These are phyloP conservation scores for Nomada ferruginata DNA, from an alignment of 2,888 invertebrate species.

Conservation along the genomic window DNA sequence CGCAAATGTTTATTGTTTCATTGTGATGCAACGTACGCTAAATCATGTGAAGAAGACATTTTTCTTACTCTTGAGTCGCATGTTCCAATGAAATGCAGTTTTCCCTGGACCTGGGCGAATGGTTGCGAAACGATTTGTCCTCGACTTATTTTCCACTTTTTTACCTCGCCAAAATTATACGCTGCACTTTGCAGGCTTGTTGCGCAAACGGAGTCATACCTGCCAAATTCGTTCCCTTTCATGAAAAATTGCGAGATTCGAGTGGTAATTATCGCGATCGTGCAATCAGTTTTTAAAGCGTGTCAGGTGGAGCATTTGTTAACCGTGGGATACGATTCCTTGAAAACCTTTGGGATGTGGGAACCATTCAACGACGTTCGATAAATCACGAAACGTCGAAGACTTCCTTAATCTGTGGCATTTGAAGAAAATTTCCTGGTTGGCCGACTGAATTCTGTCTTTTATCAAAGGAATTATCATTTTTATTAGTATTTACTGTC, in stretches of 20 bases:
- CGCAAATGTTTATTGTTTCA: not conserved
- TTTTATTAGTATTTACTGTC: too few species aligned
- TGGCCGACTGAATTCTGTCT: not conserved
- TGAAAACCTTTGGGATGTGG: not conserved
- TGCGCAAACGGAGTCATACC: not conserved
- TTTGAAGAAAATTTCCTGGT: not conserved
- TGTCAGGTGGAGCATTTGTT: not conserved
- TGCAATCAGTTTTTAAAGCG: too few species aligned
- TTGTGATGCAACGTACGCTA: too few species aligned
- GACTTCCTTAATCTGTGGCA: not conserved
- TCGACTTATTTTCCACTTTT: not conserved
- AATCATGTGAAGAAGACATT: too few species aligned
- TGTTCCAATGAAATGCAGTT: not conserved
- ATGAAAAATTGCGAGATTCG: too few species aligned
- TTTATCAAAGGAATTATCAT: not conserved
- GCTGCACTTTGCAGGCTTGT: not conserved
- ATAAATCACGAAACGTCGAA: not conserved
- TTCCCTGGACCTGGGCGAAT: not conserved
- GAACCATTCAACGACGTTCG: not conserved
- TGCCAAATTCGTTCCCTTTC: not conserved
- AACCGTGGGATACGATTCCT: not conserved
- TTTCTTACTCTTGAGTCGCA: too few species aligned
- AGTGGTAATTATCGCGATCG: too few species aligned
- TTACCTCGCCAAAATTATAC: not conserved
- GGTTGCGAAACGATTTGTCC: not conserved